Evolutionary conservation across 2,888 invertebrate genomes (phyloP).

Genomic region (Aleiodes alternator): DNA sequence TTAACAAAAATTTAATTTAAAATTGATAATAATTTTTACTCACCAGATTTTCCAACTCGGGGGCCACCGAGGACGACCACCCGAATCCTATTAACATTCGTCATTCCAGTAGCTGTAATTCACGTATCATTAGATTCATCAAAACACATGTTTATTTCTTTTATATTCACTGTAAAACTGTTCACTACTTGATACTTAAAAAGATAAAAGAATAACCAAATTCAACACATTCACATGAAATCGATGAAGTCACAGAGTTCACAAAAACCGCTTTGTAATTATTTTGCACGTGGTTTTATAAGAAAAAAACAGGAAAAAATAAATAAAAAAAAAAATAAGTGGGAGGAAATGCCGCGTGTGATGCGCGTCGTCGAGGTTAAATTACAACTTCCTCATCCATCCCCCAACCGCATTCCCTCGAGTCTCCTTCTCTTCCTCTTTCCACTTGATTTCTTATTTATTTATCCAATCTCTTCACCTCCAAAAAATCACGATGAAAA

Average conservation of each 20-base stretch:
- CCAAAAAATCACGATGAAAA: neutral
- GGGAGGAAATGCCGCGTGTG: slow-evolving; percentile 40
- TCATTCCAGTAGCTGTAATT: slow-evolving; percentile 76
- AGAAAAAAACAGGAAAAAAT: neutral
- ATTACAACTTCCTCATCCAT: slow-evolving; percentile 55
- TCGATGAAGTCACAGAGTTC: slow-evolving; percentile 53
- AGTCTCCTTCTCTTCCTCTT: slow-evolving; percentile 29
- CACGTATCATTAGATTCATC: slow-evolving; percentile 63
- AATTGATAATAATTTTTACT: slow-evolving; percentile 68
- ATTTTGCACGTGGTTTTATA: slow-evolving; percentile 46
- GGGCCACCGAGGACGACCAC: slow-evolving; percentile 88
- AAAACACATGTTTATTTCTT: slow-evolving; percentile 49
- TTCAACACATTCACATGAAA: slow-evolving; percentile 24
- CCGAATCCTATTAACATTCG: slow-evolving; percentile 87
- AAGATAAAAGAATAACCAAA: slow-evolving; percentile 25
- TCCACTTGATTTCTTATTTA: slow-evolving; percentile 27
- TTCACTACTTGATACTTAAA: neutral
- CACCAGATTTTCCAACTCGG: slow-evolving; percentile 88
- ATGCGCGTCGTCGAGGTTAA: slow-evolving; percentile 46
- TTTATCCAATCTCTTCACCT: slow-evolving; percentile 13
- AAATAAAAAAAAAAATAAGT: slow-evolving; percentile 4
- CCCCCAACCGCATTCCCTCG: slow-evolving; percentile 21
- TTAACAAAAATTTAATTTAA: neutral
- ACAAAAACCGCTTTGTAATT: slow-evolving; percentile 57
- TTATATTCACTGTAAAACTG: slow-evolving; percentile 8